phyloP scores from a whole-genome alignment of 2,113 vertebrate species.

The Galemys pyrenaicus region DNA sequence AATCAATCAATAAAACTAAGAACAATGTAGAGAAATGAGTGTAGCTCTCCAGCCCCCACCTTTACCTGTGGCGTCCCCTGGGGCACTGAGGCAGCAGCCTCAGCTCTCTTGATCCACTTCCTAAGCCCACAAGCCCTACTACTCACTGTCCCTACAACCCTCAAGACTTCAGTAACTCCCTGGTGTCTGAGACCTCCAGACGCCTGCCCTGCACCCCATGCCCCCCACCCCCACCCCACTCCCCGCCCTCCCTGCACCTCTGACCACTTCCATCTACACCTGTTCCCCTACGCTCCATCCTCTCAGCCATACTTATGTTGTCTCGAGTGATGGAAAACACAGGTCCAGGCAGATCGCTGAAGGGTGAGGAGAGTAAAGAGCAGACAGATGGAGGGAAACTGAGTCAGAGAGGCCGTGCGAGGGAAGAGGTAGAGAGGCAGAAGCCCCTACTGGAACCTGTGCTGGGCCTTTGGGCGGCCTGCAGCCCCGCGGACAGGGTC shows the following conservation, averaged over 20 bases:
- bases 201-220: too few species aligned
- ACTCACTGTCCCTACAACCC: too few species aligned
- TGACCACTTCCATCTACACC: neutral
- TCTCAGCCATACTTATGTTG: neutral
- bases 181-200: neutral
- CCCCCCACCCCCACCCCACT: too few species aligned
- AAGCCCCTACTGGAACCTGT: neutral
- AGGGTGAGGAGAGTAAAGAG: too few species aligned
- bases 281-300: neutral
- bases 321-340: neutral
- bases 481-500: rapidly evolving
- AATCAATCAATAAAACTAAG: neutral
- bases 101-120: neutral
- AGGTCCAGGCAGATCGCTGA: neutral
- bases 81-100: neutral
- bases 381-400: neutral
- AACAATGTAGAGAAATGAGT: neutral
- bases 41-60: neutral
- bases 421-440: neutral
- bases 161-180: neutral
- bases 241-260: too few species aligned
- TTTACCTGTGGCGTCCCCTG: neutral
- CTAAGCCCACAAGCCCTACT: neutral
- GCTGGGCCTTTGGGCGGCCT: neutral
- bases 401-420: neutral